Evolutionary conservation across 2,888 invertebrate genomes (phyloP), one percentile per base, ranked within the genome.

Genomic region (Sarcophaga variegata): DNA sequence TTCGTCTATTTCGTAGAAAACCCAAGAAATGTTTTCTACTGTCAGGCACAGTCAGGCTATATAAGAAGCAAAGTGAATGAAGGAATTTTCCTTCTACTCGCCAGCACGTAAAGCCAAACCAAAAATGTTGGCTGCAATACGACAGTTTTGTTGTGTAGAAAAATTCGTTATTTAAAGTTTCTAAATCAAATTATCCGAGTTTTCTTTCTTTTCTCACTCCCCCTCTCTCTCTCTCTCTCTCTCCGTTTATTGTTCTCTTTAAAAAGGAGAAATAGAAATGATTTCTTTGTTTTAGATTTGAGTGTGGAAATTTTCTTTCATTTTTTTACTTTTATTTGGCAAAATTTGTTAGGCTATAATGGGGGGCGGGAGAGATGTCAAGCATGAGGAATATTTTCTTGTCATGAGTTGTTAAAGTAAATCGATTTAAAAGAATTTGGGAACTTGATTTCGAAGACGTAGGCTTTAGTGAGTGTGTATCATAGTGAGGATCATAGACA

Each of bases 121-220:
- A 17, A 54, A 54, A 54, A 54, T 54, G 14, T 54, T 54, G 54
- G 17, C 54, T 54, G 37, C 37, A 54, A 17, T 14, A 22, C 62
- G 22, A 62, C 22, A 60, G 62, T 85, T 72, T 25, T 75, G 14
- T 64, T 37, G 64, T 45, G 70, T 72, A 8, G 81, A 82, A 69
- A 86, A 86, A 69, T 81, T 72, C 72, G 72, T 83, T 82, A 79
- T 76, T 84, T 81, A 79, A 87, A 87, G 87, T 87, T 87, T 84
- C 66, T 66, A 74, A 83, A 87, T 87, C 79, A 82, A 84, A 87
- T 87, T 87, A 84, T 79, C 37, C 76, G 66, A 74, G 71, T 72
- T 83, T 80, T 67, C 17, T 54, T 37, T 37, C 2, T 2, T 37
- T 37, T 37, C 2, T 37, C 27, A 27, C 4, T 37, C 5, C 0